A percentile compares a stretch with the other conserved stretches of the same genome.
phyloP scores from a whole-genome alignment of 2,113 vertebrate genomes.

The Albula goreensis region DNA sequence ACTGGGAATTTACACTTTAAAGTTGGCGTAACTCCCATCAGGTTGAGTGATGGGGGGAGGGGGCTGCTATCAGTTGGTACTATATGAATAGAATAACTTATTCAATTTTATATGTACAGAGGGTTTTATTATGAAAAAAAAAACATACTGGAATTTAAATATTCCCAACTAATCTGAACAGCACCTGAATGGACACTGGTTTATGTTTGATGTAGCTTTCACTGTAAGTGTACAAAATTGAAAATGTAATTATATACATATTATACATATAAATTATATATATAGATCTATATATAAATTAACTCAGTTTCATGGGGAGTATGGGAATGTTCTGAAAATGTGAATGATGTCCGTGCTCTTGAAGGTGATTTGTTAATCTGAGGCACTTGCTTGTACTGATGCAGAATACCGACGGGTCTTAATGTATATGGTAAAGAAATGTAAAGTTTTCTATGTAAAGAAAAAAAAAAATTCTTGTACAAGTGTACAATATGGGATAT shows the following conservation, averaged over 20 bases:
- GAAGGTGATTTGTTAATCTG: slow-evolving; percentile 67
- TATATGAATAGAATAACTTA: slow-evolving; percentile 69
- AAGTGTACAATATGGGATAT: slow-evolving; percentile 95
- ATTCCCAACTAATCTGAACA: slow-evolving; percentile 80
- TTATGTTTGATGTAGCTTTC: slow-evolving; percentile 89
- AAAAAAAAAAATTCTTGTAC: slow-evolving; percentile 95
- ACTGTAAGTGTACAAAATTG: slow-evolving; percentile 88
- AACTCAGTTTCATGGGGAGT: slow-evolving; percentile 34
- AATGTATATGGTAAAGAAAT: slow-evolving; percentile 99
- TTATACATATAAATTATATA: slow-evolving; percentile 77
- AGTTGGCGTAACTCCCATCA: slow-evolving; percentile 61
- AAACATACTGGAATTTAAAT: slow-evolving; percentile 70
- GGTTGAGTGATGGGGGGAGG: slow-evolving; percentile 52
- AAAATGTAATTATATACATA: slow-evolving; percentile 87
- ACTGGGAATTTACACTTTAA: slow-evolving; percentile 84
- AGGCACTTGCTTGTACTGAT: slow-evolving; percentile 89
- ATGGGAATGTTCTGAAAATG: slow-evolving; percentile 81
- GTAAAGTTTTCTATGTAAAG: slow-evolving; percentile 99
- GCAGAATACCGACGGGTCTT: slow-evolving; percentile 85
- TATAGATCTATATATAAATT: slow-evolving; percentile 28
- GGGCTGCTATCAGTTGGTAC: slow-evolving; percentile 58
- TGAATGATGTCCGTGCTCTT: slow-evolving; percentile 82
- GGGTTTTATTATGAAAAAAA: slow-evolving; percentile 78
- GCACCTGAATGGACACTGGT: slow-evolving; percentile 80
- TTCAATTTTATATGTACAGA: slow-evolving; percentile 79